phyloP scores from a whole-genome alignment of 2,113 vertebrate species.

The Scophthalmus maximus region DNA sequence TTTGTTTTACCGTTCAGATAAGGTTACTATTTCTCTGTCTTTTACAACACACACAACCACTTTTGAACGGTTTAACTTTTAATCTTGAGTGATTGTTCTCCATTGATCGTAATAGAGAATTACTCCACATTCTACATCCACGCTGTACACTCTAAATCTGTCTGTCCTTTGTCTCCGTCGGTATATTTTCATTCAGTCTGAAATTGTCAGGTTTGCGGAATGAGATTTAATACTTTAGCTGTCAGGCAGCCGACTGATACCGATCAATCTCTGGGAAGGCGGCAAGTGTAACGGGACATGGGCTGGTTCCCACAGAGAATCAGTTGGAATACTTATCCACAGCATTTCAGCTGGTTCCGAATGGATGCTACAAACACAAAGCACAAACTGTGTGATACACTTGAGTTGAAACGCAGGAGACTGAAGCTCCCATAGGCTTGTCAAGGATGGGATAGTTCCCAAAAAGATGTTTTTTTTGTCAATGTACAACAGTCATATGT shows the following conservation, averaged over 20 bases:
- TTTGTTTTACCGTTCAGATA: background rate
- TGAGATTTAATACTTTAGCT: conserved; percentile 60
- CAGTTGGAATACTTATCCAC: conserved; percentile 24
- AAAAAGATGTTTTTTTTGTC: conserved; percentile 8
- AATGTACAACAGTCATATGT: background rate
- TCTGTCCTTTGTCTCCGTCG: background rate
- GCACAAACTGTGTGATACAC: conserved; percentile 1
- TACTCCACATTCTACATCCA: background rate
- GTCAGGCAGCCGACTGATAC: conserved; percentile 54
- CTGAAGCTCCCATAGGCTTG: background rate
- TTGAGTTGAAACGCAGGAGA: background rate
- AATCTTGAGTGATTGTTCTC: too few relatives aligned
- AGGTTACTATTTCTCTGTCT: background rate
- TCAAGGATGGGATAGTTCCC: background rate
- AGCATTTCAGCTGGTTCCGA: conserved; percentile 5
- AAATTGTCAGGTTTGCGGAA: conserved; percentile 59
- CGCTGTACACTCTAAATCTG: background rate
- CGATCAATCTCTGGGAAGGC: conserved; percentile 55
- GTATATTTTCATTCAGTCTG: conserved; percentile 39
- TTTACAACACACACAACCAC: too few relatives aligned
- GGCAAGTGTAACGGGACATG: conserved; percentile 23
- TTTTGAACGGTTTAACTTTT: background rate
- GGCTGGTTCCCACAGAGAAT: conserved; percentile 25
- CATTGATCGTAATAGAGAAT: background rate
- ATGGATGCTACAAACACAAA: conserved; percentile 18